Percentiles rank a stretch among this genome's conserved stretches.
phyloP scores from a whole-genome alignment of 1,140 invertebrate genomes.

The Zaprionus africanus region DNA sequence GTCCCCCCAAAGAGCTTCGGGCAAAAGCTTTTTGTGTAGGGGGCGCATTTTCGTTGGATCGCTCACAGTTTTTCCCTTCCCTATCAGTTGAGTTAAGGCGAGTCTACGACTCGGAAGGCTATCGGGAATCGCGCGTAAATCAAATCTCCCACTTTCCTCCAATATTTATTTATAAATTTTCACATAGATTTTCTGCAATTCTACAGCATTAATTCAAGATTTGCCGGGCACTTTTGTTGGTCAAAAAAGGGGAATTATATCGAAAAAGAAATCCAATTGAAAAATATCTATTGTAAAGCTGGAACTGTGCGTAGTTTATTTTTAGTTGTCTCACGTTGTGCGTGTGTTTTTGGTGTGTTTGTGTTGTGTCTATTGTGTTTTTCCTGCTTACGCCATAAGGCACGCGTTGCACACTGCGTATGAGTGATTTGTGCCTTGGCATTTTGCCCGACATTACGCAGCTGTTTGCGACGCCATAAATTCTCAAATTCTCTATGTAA shows the following conservation, averaged over 20 bases:
- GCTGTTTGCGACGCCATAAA: slow-evolving; percentile 68
- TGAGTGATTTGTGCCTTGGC: slow-evolving; percentile 77
- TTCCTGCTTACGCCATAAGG: slow-evolving; percentile 55
- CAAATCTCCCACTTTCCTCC: slow-evolving; percentile 3
- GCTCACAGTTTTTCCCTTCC: slow-evolving; percentile 58
- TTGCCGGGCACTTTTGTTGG: slow-evolving; percentile 49
- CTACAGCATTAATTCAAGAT: slow-evolving; percentile 44
- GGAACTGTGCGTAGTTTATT: slow-evolving; percentile 63
- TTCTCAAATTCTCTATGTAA: slow-evolving; percentile 52
- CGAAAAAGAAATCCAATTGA: neutral
- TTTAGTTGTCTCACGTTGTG: slow-evolving; percentile 50
- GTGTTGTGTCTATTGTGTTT: slow-evolving; percentile 66
- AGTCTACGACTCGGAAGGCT: slow-evolving; percentile 48
- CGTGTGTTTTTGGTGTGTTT: slow-evolving; percentile 31
- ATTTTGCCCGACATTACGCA: slow-evolving; percentile 77
- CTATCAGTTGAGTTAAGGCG: slow-evolving; percentile 64
- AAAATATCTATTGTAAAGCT: slow-evolving; percentile 42
- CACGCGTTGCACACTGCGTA: slow-evolving; percentile 64
- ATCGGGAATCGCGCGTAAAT: slow-evolving; percentile 38
- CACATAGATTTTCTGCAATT: slow-evolving; percentile 40
- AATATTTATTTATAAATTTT: slow-evolving; percentile 70
- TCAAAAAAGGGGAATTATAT: slow-evolving; percentile 9
- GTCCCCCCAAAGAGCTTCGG: slow-evolving; percentile 18
- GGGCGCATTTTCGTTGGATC: slow-evolving; percentile 38
- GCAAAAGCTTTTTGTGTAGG: slow-evolving; percentile 39